These are phyloP conservation scores for Bibio marci DNA, from an alignment of 2,888 invertebrate species.

Conservation along the genomic window DNA sequence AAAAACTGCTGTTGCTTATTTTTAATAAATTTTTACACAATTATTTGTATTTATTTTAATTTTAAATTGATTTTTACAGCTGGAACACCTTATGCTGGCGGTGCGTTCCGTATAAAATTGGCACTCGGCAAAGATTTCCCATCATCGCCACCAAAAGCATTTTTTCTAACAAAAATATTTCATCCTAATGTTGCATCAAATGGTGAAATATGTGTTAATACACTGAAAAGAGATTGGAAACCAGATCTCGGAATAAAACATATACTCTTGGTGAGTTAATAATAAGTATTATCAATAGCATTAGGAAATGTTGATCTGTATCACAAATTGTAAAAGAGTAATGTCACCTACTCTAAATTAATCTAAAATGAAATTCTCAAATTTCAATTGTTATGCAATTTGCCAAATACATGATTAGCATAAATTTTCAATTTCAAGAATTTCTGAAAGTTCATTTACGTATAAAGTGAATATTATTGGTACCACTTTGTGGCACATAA, in stretches of 20 bases:
- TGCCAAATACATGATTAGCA: too few species aligned
- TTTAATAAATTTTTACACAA: too few species aligned
- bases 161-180: conserved; percentile 89
- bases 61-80: conserved; percentile 31
- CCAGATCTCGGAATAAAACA: conserved; percentile 90
- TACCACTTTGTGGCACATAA: too few species aligned
- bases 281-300: not conserved
- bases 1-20: too few species aligned
- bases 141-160: conserved; percentile 77
- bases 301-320: too few species aligned
- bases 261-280: conserved; percentile 55
- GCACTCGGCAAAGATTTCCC: conserved; percentile 87
- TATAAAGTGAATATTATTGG: too few species aligned
- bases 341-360: not conserved
- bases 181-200: conserved; percentile 89
- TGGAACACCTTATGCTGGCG: conserved; percentile 82
- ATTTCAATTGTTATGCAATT: not conserved
- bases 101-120: conserved; percentile 77
- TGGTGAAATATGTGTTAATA: conserved; percentile 95
- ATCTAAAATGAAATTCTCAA: not conserved
- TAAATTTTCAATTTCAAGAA: too few species aligned
- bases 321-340: too few species aligned
- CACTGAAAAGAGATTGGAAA: conserved; percentile 92
- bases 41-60: not conserved
- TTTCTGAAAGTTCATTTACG: too few species aligned